A percentile compares a stretch with the other conserved stretches of the same genome.
These are phyloP conservation scores for Gavialis gangeticus DNA, from an alignment of 2,113 vertebrate species.

Conservation along the genomic window DNA sequence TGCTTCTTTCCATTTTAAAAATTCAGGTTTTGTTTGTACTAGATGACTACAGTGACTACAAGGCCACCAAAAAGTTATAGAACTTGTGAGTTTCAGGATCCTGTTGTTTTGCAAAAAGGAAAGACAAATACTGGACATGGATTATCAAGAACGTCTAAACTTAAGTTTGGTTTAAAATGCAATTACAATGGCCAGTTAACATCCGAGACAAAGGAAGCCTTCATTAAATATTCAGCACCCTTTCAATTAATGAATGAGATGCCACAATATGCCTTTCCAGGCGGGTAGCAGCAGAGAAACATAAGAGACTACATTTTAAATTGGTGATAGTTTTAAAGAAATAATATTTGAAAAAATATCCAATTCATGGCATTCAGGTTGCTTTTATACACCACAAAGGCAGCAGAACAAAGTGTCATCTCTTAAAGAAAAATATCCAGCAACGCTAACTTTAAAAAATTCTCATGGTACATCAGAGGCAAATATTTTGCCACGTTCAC, in stretches of 20 bases:
- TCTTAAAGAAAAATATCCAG: background rate
- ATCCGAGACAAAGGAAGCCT: background rate
- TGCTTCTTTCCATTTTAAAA: conserved; percentile 6
- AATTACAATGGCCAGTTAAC: background rate
- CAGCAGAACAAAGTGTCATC: background rate
- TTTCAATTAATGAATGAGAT: too few relatives aligned
- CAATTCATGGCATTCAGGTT: background rate
- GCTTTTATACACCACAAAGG: background rate
- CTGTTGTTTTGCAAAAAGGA: too few relatives aligned
- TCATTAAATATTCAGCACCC: conserved; percentile 23
- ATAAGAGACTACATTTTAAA: background rate
- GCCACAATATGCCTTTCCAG: background rate
- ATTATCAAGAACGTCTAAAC: background rate
- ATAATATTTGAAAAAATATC: background rate
- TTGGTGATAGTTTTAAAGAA: background rate
- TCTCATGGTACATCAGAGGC: background rate
- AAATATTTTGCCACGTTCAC: background rate
- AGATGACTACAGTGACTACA: background rate
- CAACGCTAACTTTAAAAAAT: background rate
- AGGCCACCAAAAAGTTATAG: too few relatives aligned
- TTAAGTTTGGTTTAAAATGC: background rate
- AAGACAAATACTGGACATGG: background rate
- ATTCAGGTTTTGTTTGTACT: background rate
- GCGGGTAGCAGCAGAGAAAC: background rate
- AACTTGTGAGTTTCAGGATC: too few relatives aligned